A percentile compares a stretch with the other conserved stretches of the same genome.
Conservation (phyloP, 2,113 vertebrate species). For the Notarius quadriscutis region DNA sequence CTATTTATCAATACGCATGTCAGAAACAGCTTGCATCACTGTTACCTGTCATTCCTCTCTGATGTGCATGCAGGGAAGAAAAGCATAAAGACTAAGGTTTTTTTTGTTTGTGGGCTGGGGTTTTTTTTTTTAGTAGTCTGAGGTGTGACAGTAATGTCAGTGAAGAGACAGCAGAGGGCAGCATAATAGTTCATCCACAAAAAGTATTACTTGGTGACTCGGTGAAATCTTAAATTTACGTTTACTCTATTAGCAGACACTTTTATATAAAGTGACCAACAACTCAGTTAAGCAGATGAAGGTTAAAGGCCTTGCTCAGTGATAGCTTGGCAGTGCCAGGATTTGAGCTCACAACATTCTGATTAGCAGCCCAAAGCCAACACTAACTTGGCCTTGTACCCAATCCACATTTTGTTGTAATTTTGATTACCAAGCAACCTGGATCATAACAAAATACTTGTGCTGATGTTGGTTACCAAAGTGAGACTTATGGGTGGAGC, state of each 20-base stretch:
- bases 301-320: neutral
- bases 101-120: neutral
- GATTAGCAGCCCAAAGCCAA: neutral
- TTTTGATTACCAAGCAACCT: neutral
- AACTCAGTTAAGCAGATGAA: neutral
- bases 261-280: neutral
- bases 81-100: neutral
- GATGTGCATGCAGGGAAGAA: slow-evolving; percentile 8
- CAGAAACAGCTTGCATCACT: neutral
- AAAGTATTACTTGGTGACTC: neutral
- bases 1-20: neutral
- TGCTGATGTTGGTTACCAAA: neutral
- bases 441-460: neutral
- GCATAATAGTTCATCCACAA: neutral
- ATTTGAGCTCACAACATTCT: neutral
- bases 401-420: neutral
- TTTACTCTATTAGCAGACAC: neutral
- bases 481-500: neutral
- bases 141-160: slow-evolving; percentile 5
- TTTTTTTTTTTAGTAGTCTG: slow-evolving; percentile 38
- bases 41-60: slow-evolving; percentile 31
- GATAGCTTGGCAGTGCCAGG: neutral
- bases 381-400: neutral
- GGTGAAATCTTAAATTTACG: neutral
- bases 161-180: slow-evolving; percentile 45